phyloP scores from a whole-genome alignment of 2,797 vertebrate species.

The Sebastes steindachneri region DNA sequence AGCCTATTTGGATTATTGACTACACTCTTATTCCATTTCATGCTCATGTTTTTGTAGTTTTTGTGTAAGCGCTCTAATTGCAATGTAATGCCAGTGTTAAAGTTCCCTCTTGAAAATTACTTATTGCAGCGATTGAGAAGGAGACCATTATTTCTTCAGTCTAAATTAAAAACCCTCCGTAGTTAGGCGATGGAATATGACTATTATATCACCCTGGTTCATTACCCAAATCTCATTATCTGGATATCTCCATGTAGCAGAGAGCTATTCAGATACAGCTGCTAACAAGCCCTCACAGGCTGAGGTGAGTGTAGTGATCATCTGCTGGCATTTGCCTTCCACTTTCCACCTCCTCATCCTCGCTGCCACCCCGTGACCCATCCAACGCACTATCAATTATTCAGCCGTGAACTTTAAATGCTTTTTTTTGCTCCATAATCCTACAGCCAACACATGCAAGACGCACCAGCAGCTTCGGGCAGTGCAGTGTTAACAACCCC shows the following conservation, averaged over 20 bases:
- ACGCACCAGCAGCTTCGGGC: not conserved
- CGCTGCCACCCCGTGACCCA: slow-evolving; percentile 64
- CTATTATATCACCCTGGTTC: slow-evolving; percentile 63
- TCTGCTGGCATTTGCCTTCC: slow-evolving; percentile 70
- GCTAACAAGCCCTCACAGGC: slow-evolving; percentile 72
- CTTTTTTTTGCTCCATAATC: slow-evolving; percentile 53
- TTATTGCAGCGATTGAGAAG: slow-evolving; percentile 43
- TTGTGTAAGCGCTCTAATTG: slow-evolving; percentile 36
- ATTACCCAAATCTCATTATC: slow-evolving; percentile 74
- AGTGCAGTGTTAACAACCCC: slow-evolving; percentile 43
- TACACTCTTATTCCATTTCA: slow-evolving; percentile 2
- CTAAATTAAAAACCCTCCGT: slow-evolving; percentile 67
- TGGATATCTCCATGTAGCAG: slow-evolving; percentile 49
- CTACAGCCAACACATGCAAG: slow-evolving; percentile 27
- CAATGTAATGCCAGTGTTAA: slow-evolving; percentile 19
- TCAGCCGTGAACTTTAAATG: slow-evolving; percentile 82
- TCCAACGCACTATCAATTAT: slow-evolving; percentile 80
- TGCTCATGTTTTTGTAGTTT: not conserved
- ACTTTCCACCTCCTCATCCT: slow-evolving; percentile 62
- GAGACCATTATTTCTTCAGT: slow-evolving; percentile 55
- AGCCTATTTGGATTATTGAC: slow-evolving; percentile 5
- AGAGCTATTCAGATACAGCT: slow-evolving; percentile 53
- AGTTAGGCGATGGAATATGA: slow-evolving; percentile 56
- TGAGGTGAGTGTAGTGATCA: slow-evolving; percentile 57
- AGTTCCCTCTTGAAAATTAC: slow-evolving; percentile 53